Conservation (phyloP, 37 sponge, comb jelly and placozoan genomes). For the Bolinopsis microptera region DNA sequence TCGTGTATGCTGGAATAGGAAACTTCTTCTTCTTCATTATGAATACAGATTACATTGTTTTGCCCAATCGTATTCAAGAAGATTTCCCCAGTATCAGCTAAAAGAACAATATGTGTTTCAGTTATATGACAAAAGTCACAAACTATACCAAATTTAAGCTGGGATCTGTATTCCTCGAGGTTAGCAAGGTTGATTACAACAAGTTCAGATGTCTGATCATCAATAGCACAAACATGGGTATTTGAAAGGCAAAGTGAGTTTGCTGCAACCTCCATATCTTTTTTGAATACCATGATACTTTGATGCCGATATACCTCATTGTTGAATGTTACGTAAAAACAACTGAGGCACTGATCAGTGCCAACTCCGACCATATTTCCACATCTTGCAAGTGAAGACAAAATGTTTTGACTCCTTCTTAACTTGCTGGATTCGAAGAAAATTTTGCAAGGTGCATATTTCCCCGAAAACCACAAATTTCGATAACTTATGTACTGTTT, state of each 20-base stretch:
- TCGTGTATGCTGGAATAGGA: background rate
- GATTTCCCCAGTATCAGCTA: conserved; percentile 2
- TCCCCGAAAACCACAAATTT: conserved; percentile 20
- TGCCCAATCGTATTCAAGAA: background rate
- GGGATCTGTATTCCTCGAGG: background rate
- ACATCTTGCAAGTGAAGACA: background rate
- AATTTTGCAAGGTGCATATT: background rate
- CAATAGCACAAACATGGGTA: conserved; percentile 25
- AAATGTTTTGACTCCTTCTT: background rate
- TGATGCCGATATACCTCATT: background rate
- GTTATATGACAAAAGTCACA: conserved; percentile 41
- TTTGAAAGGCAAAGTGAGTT: background rate
- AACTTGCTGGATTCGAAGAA: background rate
- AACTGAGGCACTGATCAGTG: conserved; percentile 4
- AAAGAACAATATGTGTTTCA: conserved; percentile 1
- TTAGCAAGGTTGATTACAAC: background rate
- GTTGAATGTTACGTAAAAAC: background rate
- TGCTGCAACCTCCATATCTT: background rate
- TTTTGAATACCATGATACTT: background rate
- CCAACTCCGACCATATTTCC: background rate
- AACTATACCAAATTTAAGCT: background rate
- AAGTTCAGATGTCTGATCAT: conserved; percentile 42
- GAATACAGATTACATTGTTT: background rate
- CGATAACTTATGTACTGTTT: background rate
- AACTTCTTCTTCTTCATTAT: background rate